A percentile compares a stretch with the other conserved stretches of the same genome.
phyloP scores from a whole-genome alignment of 2,797 vertebrate species.

The Chiloscyllium punctatum region DNA sequence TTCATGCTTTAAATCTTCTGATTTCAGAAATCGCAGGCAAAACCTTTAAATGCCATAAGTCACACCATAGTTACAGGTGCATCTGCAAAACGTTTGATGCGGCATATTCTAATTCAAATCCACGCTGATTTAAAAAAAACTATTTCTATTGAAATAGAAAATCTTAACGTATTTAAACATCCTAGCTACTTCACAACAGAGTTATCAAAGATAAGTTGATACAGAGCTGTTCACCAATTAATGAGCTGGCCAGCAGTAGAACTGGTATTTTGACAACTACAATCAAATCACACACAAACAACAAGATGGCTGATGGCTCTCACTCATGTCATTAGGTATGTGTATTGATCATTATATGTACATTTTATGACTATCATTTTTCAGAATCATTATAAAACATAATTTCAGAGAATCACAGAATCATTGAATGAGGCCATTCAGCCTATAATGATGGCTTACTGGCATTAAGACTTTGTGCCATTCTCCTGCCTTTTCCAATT shows the following conservation, averaged over 20 bases:
- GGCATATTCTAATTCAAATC: not conserved
- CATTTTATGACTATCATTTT: not conserved
- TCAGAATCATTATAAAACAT: not conserved
- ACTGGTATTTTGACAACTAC: not conserved
- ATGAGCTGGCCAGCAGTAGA: not conserved
- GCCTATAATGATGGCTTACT: too few relatives aligned
- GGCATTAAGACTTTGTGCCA: too few relatives aligned
- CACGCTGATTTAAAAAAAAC: not conserved
- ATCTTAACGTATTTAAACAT: not conserved
- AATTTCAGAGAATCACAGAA: too few relatives aligned
- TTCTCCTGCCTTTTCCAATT: too few relatives aligned
- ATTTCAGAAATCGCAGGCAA: not conserved
- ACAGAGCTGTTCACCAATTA: not conserved
- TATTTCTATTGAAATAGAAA: too few relatives aligned
- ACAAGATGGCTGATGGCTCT: not conserved
- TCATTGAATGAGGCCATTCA: too few relatives aligned
- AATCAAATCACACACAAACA: not conserved
- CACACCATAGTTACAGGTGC: not conserved
- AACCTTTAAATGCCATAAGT: conserved; percentile 8
- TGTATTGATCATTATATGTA: not conserved
- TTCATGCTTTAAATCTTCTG: not conserved
- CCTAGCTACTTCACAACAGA: not conserved
- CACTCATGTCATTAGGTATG: not conserved
- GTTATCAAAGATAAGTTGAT: too few relatives aligned
- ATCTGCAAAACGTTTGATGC: not conserved